Evolutionary conservation across 2,888 invertebrate species (phyloP), one percentile per base, ranked within the genome.

Genomic region (Chrysolina oricalcia): DNA sequence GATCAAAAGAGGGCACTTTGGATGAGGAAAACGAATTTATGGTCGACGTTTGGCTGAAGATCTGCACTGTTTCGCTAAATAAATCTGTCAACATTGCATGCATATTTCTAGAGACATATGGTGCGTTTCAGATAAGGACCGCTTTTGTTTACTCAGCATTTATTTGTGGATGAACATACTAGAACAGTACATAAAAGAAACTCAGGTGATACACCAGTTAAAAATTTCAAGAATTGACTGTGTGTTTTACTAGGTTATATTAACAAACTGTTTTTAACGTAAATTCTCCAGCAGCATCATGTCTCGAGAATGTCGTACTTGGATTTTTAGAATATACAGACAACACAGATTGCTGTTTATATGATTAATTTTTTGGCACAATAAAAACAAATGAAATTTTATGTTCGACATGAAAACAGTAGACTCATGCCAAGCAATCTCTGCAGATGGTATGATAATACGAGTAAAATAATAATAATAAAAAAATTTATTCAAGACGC

Each of bases 1-100:
- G 74, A 74, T 74, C 74, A 74, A 74, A 74, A 70, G 74, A 74
- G 74, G 74, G 74, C 70, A 74, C 74, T 74, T 74, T 70, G 70
- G 70, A 74, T 74, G 74, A 74, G 70, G 70, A 74, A 74, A 74
- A 74, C 70, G 74, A 74, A 74, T 74, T 74, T 74, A 74, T 74
- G 74, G 48, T 74, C 64, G 74, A 62, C 74, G 70, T 70, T 73
- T 73, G 62, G 53, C 68, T 70, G 74, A 65, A 59, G 35, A 59
- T 59, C 59, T 59, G 59, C 59, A 59, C 59, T 27, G 59, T 59
- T 59, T 59, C 27, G 59, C 27, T n/a, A 15, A n/a, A 59, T 59
- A 59, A 59, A 59, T 59, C 59, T 59, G 59, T 35, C 59, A 59
- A 59, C 59, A 17, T 59, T 59, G 59, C 59, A 59, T n/a, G 27